These are phyloP conservation scores for Forbesichthys papilliferus DNA, from an alignment of 2,113 vertebrate species.

Conservation along the genomic window DNA sequence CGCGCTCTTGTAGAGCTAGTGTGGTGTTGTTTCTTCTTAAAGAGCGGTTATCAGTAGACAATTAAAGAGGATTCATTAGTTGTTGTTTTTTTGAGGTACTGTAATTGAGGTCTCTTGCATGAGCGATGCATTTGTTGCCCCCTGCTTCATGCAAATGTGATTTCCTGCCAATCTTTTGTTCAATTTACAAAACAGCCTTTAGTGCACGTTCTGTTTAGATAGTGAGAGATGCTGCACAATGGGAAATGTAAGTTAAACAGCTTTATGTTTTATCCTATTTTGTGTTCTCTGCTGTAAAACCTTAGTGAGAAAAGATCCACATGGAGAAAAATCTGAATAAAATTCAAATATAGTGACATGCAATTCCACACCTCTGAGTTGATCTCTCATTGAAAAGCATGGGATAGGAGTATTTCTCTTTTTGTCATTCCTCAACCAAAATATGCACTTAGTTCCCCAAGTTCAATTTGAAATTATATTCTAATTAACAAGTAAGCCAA, in stretches of 20 bases:
- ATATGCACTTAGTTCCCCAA: constrained; percentile 75
- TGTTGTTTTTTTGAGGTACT: constrained; percentile 61
- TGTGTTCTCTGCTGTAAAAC: constrained; percentile 34
- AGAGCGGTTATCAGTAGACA: constrained; percentile 48
- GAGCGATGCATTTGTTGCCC: constrained; percentile 59
- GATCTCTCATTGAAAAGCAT: constrained; percentile 64
- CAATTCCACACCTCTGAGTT: constrained; percentile 60
- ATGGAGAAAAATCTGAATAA: constrained; percentile 69
- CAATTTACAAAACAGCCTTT: constrained; percentile 50
- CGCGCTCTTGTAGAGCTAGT: constrained; percentile 38
- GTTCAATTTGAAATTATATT: constrained; percentile 79
- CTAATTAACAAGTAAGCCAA: constrained; percentile 83
- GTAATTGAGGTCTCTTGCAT: constrained; percentile 64
- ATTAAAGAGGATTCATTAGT: constrained; percentile 59
- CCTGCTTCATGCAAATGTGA: constrained; percentile 52
- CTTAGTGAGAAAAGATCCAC: constrained; percentile 53
- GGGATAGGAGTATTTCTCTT: constrained; percentile 42
- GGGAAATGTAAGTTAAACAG: constrained; percentile 28
- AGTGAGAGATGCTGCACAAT: constrained; percentile 34
- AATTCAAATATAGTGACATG: constrained; percentile 72
- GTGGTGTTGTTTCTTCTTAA: constrained; percentile 20
- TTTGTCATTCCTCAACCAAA: constrained; percentile 68
- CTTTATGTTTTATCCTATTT: constrained; percentile 18
- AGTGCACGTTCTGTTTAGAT: constrained; percentile 48
- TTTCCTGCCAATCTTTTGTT: constrained; percentile 49